Base-by-base conservation (phyloP, 2,888 invertebrate species). In the Cremastobaeus sp. region DNA sequence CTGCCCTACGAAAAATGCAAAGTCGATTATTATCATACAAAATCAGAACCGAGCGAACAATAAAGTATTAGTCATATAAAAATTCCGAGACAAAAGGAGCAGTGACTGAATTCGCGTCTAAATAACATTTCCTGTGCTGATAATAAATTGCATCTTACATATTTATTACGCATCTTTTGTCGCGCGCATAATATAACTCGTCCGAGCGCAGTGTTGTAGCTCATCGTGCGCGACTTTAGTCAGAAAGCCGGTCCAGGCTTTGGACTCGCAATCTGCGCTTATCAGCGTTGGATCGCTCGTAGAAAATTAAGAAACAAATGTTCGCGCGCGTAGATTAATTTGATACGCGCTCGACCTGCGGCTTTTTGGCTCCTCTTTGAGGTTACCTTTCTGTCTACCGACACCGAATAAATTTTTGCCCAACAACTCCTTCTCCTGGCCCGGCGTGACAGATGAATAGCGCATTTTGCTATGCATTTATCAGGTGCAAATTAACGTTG, bases 261-360 rank as follows among this genome's bases (percentile, higher is more conserved):
- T 71, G 72, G 73, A 73, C 52, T 54, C 39, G 47, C 47, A 62
- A 68, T 71, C 62, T 74, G 77, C 74, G 32, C 18, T 78, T 78
- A 80, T 80, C 80, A 79, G 80, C 78, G 80, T 79, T 76, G 79
- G 66, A 79, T 80, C 80, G 71, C 77, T 79, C 72, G 77, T 79
- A 74, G 77, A 69, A 74, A 77, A 74, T 76, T 78, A 77, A 79
- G 76, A 79, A 77, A 76, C 68, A 72, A 71, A 79, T 76, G 78
- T 76, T 76, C 74, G 59, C 69, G 66, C 47, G 68, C 57, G n/a
- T n/a, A 77, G 79, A 77, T 78, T 77, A 77, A 71, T 77, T 77
- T 77, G 76, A 76, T 77, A 74, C 76, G 65, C 72, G 65, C 73
- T 69, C 50, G 52, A 66, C 74, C 60, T 50, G 65, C 55, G 39